Percentiles rank a stretch among this genome's conserved stretches.
Evolutionary conservation across 2,888 invertebrate genomes (phyloP).

Genomic region (Melolontha melolontha): DNA sequence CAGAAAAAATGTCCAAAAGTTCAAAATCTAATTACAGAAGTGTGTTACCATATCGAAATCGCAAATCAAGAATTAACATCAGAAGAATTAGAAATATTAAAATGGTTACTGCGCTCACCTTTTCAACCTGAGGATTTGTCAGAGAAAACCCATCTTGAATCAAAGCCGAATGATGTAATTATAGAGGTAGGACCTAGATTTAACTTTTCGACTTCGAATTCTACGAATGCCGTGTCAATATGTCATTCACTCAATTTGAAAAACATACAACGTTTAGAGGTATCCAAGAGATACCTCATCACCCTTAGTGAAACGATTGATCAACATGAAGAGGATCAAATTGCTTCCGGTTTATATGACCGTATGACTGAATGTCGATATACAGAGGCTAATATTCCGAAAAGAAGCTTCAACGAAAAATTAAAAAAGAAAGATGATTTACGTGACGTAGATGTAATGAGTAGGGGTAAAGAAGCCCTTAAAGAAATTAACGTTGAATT

Average conservation of each 20-base stretch:
- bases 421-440: slow-evolving; percentile 77
- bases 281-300: slow-evolving; percentile 81
- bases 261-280: slow-evolving; percentile 84
- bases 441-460: slow-evolving; percentile 86
- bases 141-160: slow-evolving; percentile 67
- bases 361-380: slow-evolving; percentile 95
- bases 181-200: slow-evolving; percentile 94
- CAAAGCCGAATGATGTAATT: slow-evolving; percentile 66
- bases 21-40: slow-evolving; percentile 75
- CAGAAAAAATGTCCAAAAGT: slow-evolving; percentile 66
- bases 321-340: slow-evolving; percentile 63
- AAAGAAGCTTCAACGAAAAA: slow-evolving; percentile 76
- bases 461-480: slow-evolving; percentile 81
- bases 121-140: slow-evolving; percentile 73
- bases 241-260: slow-evolving; percentile 85
- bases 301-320: slow-evolving; percentile 61
- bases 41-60: slow-evolving; percentile 84
- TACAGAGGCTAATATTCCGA: slow-evolving; percentile 72
- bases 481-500: slow-evolving; percentile 73
- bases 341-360: slow-evolving; percentile 81
- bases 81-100: slow-evolving; percentile 74
- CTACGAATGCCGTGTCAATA: slow-evolving; percentile 96
- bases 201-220: slow-evolving; percentile 95
- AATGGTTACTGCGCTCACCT: slow-evolving; percentile 84
- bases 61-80: slow-evolving; percentile 68